phyloP scores from a whole-genome alignment of 2,888 invertebrate species.

The Atethmia centrago region DNA sequence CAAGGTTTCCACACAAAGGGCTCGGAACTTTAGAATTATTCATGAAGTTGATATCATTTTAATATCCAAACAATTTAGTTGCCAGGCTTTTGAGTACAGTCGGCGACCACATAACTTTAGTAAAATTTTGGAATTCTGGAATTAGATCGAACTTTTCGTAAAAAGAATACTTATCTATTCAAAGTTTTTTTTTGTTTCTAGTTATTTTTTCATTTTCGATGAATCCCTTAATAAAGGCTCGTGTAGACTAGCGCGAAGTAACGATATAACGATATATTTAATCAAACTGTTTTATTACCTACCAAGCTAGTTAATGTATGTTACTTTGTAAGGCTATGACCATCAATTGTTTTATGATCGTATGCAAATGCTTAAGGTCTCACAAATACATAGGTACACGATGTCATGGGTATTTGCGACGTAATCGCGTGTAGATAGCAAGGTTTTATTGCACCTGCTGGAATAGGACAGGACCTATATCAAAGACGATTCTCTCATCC shows the following conservation, averaged over 20 bases:
- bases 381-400: conserved; percentile 17
- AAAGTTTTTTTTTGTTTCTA: not conserved
- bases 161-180: not conserved
- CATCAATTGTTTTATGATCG: conserved; percentile 55
- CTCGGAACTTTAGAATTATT: conserved; percentile 49
- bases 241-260: no score
- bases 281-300: not conserved
- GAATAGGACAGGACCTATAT: conserved; percentile 12
- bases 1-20: conserved; percentile 40
- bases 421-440: conserved; percentile 30
- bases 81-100: conserved; percentile 28
- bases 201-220: not conserved
- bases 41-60: conserved; percentile 47
- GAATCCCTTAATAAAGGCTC: not conserved
- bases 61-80: conserved; percentile 33
- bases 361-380: conserved; percentile 57
- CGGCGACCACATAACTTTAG: conserved; percentile 3
- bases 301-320: conserved; percentile 13
- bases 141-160: not conserved
- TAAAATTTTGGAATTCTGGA: not conserved
- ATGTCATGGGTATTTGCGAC: conserved; percentile 33
- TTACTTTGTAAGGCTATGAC: conserved; percentile 33
- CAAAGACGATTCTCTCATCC: conserved; percentile 14
- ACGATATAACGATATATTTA: no score
- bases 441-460: conserved; percentile 52